These are phyloP conservation scores for Halesus radiatus DNA, from an alignment of 1,140 invertebrate species.

Conservation along the genomic window DNA sequence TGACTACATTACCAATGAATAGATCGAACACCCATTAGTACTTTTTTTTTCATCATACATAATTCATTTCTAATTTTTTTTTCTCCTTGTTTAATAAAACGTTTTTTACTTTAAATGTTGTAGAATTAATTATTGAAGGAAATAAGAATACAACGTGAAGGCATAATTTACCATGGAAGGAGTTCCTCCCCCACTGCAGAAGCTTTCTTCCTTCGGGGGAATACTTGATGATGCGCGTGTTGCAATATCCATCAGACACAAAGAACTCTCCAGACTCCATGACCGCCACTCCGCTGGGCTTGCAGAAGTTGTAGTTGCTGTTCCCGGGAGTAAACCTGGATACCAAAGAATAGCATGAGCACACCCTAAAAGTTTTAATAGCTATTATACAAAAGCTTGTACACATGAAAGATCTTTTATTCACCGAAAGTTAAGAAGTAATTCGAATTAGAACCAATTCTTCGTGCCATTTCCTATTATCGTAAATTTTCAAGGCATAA, in stretches of 20 bases:
- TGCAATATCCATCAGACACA: conserved; percentile 96
- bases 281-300: conserved; percentile 93
- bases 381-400: neutral
- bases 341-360: conserved; percentile 5
- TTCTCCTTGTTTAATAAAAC: too few relatives aligned
- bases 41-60: too few relatives aligned
- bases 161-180: conserved; percentile 57
- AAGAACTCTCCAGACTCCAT: conserved; percentile 89
- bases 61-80: too few relatives aligned
- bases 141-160: neutral
- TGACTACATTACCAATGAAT: too few relatives aligned
- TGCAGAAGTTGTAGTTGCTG: conserved; percentile 88
- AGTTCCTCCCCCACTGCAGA: conserved; percentile 75
- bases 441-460: too few relatives aligned
- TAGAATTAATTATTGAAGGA: too few relatives aligned
- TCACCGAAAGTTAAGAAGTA: too few relatives aligned
- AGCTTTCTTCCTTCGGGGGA: conserved; percentile 78
- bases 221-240: conserved; percentile 91
- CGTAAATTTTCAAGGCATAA: too few relatives aligned
- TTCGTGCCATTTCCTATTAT: too few relatives aligned
- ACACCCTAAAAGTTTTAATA: neutral
- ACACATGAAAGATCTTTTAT: neutral
- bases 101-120: too few relatives aligned
- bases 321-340: conserved; percentile 81
- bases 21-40: too few relatives aligned